These are phyloP conservation scores for Trichogramma pretiosum DNA, from an alignment of 1,140 invertebrate genomes.

Conservation along the genomic window DNA sequence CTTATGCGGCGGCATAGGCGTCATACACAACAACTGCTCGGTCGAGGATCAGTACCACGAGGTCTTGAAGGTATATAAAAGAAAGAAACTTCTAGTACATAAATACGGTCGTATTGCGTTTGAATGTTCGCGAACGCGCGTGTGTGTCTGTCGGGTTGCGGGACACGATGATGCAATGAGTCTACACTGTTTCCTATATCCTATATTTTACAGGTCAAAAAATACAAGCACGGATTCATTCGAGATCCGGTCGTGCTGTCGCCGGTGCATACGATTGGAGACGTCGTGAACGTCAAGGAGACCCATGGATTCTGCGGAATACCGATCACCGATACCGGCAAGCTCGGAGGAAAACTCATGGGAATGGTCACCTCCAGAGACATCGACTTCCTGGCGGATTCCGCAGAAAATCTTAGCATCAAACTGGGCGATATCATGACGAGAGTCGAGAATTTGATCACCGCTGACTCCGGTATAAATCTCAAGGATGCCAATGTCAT, in stretches of 20 bases:
- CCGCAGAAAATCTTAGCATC: constrained; percentile 44
- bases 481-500: constrained; percentile 89
- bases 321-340: constrained; percentile 90
- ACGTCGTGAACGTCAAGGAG: constrained; percentile 84
- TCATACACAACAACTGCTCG: constrained; percentile 97
- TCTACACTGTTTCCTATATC: constrained; percentile 3
- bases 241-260: constrained; percentile 89
- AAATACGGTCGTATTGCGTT: too few relatives aligned
- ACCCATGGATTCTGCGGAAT: constrained; percentile 92
- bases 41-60: constrained; percentile 92
- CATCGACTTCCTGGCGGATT: constrained; percentile 87
- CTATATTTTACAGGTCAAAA: constrained; percentile 65
- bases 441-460: constrained; percentile 73
- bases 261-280: constrained; percentile 72
- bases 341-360: constrained; percentile 83
- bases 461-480: constrained; percentile 81
- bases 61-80: constrained; percentile 70
- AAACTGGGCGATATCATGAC: constrained; percentile 84
- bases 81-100: not conserved
- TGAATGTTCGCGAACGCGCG: too few relatives aligned
- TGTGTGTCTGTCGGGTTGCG: not conserved
- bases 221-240: constrained; percentile 99
- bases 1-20: constrained; percentile 91
- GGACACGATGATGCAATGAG: not conserved
- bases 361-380: constrained; percentile 98